Base-by-base conservation (phyloP, 2,888 invertebrate genomes). In the Dexiosoma caninum region DNA sequence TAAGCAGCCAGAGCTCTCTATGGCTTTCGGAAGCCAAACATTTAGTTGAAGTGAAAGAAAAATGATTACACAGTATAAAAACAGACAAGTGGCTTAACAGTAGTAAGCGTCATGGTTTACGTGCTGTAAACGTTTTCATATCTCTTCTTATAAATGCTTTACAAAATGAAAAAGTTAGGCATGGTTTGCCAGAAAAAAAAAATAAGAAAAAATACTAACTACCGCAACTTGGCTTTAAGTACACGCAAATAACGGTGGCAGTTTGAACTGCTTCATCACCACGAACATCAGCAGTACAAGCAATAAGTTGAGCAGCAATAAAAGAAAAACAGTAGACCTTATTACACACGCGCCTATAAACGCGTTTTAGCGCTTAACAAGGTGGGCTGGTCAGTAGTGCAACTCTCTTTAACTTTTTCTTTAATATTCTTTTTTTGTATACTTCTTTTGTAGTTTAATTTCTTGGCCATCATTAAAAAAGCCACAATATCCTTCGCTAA, bases 281-380 rank as follows among this genome's bases (percentile, higher is more conserved):
- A 23, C 46, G 40, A 67, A 57, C 59, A 75, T 67, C 49, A 51
- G 10, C 55, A 14, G 37, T 49, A 46, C 46, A 23, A 44, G 19
- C 46, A 40, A 42, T 19, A 9, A 51, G 27, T 9, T 23, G 5
- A 12, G 46, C 55, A 64, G 51, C 10, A 12, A 6, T n/a, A 30
- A 32, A 44, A 37, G 19, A 69, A 42, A 59, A 49, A 16, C 21
- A 12, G 14, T 19, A 71, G 19, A 67, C 42, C 64, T 74, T 59
- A 77, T 77, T 74, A 69, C 21, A 81, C 76, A 79, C 81, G 74
- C 81, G 78, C 74, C 72, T 55, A 35, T 69, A 78, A 77, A 67
- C 64, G 81, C 82, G 75, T 79, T 82, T 83, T 83, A 81, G 76
- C 83, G 81, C 83, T 83, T 83, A 83, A 83, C 83, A 82, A 83